These are phyloP conservation scores for Eurois occulta DNA, from an alignment of 2,888 invertebrate species.

Conservation along the genomic window DNA sequence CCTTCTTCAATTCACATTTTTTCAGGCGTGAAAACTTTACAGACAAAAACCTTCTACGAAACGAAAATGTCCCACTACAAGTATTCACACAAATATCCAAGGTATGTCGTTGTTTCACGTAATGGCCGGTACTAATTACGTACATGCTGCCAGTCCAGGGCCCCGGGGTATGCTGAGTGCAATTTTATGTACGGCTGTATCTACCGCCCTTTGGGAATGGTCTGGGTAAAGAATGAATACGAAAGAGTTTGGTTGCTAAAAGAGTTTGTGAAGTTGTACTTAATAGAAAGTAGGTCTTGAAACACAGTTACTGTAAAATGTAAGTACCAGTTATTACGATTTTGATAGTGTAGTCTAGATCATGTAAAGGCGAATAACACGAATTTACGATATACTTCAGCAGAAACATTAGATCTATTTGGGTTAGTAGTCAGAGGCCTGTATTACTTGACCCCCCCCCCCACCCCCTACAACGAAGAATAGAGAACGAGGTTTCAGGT, in stretches of 20 bases:
- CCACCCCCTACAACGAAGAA: no score
- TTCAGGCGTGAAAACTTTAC: neutral
- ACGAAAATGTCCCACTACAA: neutral
- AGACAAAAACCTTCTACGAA: neutral
- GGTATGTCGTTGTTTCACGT: constrained; percentile 2
- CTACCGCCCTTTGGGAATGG: constrained; percentile 29
- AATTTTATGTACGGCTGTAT: constrained; percentile 39
- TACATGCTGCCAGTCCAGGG: neutral
- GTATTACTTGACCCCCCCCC: no score
- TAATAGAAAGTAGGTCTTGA: neutral
- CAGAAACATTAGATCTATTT: no score
- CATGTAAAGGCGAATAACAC: neutral
- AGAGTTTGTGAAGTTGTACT: neutral
- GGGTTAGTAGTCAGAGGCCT: no score
- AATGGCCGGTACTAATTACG: constrained; percentile 33
- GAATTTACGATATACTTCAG: neutral
- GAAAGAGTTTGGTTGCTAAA: constrained; percentile 8
- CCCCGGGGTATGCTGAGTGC: constrained; percentile 34
- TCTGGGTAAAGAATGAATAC: constrained; percentile 22
- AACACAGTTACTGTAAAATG: constrained; percentile 1
- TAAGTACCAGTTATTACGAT: neutral
- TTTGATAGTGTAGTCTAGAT: neutral
- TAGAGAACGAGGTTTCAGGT: no score
- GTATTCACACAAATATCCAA: neutral
- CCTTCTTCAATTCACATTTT: neutral